A percentile compares a stretch with the other conserved stretches of the same genome.
Evolutionary conservation across 2,888 invertebrate genomes (phyloP).

Genomic region (Polymixis lichenea): DNA sequence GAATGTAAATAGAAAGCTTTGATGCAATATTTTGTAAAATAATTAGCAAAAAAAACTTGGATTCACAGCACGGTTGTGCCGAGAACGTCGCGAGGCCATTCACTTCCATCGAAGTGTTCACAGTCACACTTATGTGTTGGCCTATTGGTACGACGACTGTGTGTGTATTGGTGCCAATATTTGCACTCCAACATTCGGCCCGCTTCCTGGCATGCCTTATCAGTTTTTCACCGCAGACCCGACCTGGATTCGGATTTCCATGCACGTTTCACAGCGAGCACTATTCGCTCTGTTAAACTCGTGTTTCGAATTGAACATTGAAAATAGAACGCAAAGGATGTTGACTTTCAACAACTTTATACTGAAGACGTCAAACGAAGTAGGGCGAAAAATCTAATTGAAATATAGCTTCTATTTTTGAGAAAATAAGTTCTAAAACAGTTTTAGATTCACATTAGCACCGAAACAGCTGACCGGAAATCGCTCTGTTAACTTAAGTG

Average conservation of each 20-base stretch:
- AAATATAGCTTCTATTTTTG: background rate
- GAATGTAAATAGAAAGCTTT: slow-evolving; percentile 25
- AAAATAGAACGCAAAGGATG: slow-evolving; percentile 40
- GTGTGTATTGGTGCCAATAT: slow-evolving; percentile 52
- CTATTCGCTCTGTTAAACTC: slow-evolving; percentile 49
- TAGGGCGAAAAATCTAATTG: background rate
- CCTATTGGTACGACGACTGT: slow-evolving; percentile 29
- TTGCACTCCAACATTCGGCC: slow-evolving; percentile 63
- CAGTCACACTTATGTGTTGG: slow-evolving; percentile 66
- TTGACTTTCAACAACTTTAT: slow-evolving; percentile 26
- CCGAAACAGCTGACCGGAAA: slow-evolving; percentile 10
- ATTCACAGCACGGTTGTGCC: slow-evolving; percentile 82
- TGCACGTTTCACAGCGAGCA: slow-evolving; percentile 51
- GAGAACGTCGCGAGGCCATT: slow-evolving; percentile 84
- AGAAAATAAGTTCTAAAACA: background rate
- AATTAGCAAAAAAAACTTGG: slow-evolving; percentile 55
- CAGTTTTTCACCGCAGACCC: slow-evolving; percentile 66
- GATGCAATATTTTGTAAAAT: slow-evolving; percentile 12
- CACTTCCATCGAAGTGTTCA: slow-evolving; percentile 76
- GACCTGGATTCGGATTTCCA: slow-evolving; percentile 66
- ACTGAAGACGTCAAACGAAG: slow-evolving; percentile 14
- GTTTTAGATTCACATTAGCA: background rate
- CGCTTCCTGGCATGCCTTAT: slow-evolving; percentile 80
- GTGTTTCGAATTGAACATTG: slow-evolving; percentile 14
- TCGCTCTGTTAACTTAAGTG: background rate